phyloP scores from a whole-genome alignment of 2,113 vertebrate species.

The Thalassarche chlororhynchos region DNA sequence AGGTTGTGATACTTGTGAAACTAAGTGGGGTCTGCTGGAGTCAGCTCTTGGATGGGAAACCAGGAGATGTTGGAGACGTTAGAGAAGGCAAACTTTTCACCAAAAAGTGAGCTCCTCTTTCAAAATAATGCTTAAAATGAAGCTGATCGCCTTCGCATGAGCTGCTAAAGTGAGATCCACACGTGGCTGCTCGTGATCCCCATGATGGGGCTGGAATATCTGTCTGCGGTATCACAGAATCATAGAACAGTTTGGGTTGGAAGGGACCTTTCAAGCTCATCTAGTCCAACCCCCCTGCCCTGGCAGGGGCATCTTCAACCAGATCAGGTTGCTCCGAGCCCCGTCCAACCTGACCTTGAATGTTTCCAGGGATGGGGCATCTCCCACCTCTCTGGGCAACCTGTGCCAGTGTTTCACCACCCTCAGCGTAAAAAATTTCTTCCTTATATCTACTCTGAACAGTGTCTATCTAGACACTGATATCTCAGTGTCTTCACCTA shows the following conservation, averaged over 20 bases:
- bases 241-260: too few species aligned
- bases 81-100: not conserved
- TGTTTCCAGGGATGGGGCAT: too few species aligned
- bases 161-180: not conserved
- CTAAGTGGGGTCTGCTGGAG: not conserved
- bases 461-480: too few species aligned
- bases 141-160: not conserved
- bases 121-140: not conserved
- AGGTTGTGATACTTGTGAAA: not conserved
- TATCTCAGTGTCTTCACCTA: not conserved
- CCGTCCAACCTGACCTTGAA: too few species aligned
- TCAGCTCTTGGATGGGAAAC: not conserved
- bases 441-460: too few species aligned
- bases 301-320: too few species aligned
- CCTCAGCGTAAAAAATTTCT: too few species aligned
- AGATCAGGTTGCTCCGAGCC: too few species aligned
- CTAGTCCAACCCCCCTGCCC: too few species aligned
- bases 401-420: too few species aligned
- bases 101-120: not conserved
- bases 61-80: not conserved
- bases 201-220: rapidly evolving
- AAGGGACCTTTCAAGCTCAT: too few species aligned
- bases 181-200: not conserved
- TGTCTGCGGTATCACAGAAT: not conserved
- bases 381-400: too few species aligned